Evolutionary conservation across 2,113 vertebrate species (phyloP).

Genomic region (Syngnathoides biaculeatus): DNA sequence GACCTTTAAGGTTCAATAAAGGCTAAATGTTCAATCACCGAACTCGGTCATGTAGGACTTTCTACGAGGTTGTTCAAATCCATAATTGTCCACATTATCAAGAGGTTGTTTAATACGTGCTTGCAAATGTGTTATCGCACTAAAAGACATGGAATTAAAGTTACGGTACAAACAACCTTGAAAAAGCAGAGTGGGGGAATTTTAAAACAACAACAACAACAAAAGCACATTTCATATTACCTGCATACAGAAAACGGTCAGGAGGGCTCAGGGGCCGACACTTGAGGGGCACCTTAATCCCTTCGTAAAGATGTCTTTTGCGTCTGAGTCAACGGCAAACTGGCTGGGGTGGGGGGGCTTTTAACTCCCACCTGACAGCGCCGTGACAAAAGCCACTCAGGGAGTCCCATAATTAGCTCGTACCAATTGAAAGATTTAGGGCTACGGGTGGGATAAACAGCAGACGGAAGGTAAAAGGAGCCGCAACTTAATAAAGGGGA

Average conservation of each 20-base stretch:
- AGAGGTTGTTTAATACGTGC: too few relatives aligned
- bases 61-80: too few relatives aligned
- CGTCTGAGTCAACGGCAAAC: conserved; percentile 21
- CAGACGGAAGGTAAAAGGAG: not conserved
- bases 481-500: conserved; percentile 16
- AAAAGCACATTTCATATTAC: not conserved
- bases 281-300: conserved; percentile 30
- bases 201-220: not conserved
- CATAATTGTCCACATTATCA: too few relatives aligned
- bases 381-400: not conserved
- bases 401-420: conserved; percentile 15
- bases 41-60: too few relatives aligned
- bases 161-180: not conserved
- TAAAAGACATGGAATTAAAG: not conserved
- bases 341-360: not conserved
- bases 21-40: too few relatives aligned
- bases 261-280: conserved; percentile 6
- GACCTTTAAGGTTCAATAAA: too few relatives aligned
- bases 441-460: conserved; percentile 4
- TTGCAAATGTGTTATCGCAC: too few relatives aligned
- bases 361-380: conserved; percentile 10
- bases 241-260: conserved; percentile 8
- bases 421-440: conserved; percentile 9
- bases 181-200: not conserved
- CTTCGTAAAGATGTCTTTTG: conserved; percentile 12